phyloP scores from a whole-genome alignment of 2,888 invertebrate species.

The Arenicola marina region DNA sequence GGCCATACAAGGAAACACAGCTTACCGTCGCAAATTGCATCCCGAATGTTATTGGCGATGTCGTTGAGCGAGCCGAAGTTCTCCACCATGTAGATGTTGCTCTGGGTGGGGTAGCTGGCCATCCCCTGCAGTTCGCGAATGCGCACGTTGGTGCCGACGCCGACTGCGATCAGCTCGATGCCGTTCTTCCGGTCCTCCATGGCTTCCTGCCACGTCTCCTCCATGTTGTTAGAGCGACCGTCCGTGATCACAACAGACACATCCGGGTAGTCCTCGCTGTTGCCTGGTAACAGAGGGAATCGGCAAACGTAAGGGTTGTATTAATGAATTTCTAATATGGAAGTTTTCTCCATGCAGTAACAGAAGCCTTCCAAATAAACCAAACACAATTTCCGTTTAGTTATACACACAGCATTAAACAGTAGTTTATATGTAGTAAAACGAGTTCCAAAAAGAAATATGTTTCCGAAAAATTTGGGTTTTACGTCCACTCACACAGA shows the following conservation, averaged over 20 bases:
- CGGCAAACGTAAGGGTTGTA: no score
- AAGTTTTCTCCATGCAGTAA: no score
- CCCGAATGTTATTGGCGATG: neutral
- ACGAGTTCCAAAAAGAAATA: no score
- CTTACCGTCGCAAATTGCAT: conserved; percentile 13
- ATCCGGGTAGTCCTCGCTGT: conserved; percentile 5
- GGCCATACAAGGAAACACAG: no score
- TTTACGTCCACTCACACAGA: no score
- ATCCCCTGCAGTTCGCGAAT: conserved; percentile 10
- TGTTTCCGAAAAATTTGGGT: no score
- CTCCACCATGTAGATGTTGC: conserved; percentile 8
- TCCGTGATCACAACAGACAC: conserved; percentile 17
- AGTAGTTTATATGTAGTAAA: no score
- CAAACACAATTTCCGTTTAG: no score
- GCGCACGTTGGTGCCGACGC: conserved; percentile 12
- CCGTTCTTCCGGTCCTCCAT: conserved; percentile 3
- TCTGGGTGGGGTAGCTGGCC: conserved; percentile 13
- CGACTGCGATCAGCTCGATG: conserved; percentile 13
- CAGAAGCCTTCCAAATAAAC: no score
- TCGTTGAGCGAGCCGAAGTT: conserved; percentile 9
- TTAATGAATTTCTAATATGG: no score
- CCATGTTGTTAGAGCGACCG: conserved; percentile 9
- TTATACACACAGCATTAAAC: no score
- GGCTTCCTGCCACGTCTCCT: conserved; percentile 14
- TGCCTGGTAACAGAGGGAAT: no score